Evolutionary conservation across 2,797 vertebrate genomes (phyloP).

Genomic region (Gymnodraco acuticeps): DNA sequence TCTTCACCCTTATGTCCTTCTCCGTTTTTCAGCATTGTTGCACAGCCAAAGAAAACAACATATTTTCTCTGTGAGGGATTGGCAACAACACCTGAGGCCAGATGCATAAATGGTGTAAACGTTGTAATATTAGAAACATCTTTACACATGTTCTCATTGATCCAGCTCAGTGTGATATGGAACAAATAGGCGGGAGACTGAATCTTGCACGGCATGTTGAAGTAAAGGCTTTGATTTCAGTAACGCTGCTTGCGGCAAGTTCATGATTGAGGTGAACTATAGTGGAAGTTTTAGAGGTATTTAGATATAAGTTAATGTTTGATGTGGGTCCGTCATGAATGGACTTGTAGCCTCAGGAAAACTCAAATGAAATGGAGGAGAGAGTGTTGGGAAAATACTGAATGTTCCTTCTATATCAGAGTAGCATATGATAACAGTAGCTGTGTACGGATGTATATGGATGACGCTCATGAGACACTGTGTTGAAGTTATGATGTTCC

Average conservation of each 20-base stretch:
- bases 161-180: neutral
- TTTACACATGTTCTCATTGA: neutral
- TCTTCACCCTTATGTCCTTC: neutral
- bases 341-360: too few relatives aligned
- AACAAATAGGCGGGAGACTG: slow-evolving; percentile 1
- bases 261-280: slow-evolving; percentile 13
- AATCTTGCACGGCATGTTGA: neutral
- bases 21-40: neutral
- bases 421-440: too few relatives aligned
- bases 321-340: neutral
- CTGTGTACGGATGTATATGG: too few relatives aligned
- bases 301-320: slow-evolving; percentile 7
- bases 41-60: neutral
- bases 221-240: neutral
- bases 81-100: neutral
- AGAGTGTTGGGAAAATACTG: too few relatives aligned
- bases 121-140: neutral
- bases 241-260: slow-evolving; percentile 5
- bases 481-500: too few relatives aligned
- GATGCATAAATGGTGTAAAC: neutral
- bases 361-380: too few relatives aligned
- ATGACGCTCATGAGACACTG: too few relatives aligned
- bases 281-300: neutral
- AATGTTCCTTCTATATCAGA: too few relatives aligned
- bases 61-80: neutral